Percentiles rank a stretch among this genome's conserved stretches.
Conservation (phyloP, 2,797 vertebrate genomes). For the Notoglanidium macrostoma region DNA sequence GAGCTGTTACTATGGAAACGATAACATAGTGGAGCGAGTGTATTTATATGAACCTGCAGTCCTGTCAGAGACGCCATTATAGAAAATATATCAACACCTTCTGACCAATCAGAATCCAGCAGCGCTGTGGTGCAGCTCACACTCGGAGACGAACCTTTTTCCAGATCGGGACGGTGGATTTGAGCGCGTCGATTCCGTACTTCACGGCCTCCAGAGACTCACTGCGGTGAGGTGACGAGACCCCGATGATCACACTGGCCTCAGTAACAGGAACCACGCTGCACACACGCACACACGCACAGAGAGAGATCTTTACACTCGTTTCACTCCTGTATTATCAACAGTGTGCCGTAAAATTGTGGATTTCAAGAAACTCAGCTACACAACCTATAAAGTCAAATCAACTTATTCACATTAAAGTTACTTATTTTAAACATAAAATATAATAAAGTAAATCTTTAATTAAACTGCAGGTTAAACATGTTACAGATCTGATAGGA, state of each 20-base stretch:
- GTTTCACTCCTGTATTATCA: background rate
- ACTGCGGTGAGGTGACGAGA: slow-evolving; percentile 86
- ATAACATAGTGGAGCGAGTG: background rate
- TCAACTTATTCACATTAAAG: background rate
- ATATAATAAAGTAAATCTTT: background rate
- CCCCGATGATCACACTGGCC: slow-evolving; percentile 85
- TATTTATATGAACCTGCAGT: background rate
- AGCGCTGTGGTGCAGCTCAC: background rate
- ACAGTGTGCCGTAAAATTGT: background rate
- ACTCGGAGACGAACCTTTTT: slow-evolving; percentile 80
- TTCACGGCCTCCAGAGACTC: slow-evolving; percentile 84
- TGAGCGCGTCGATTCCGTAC: slow-evolving; percentile 82
- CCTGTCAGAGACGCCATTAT: background rate
- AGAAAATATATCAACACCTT: no score
- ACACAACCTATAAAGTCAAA: background rate
- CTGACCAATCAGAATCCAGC: slow-evolving; percentile 1
- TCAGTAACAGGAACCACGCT: slow-evolving; percentile 87
- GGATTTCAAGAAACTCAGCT: background rate
- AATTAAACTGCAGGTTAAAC: background rate
- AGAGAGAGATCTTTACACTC: background rate
- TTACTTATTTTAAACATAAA: background rate
- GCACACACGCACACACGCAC: slow-evolving; percentile 16
- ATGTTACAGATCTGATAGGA: background rate
- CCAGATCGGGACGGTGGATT: slow-evolving; percentile 88
- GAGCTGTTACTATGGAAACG: background rate